phyloP scores from a whole-genome alignment of 1,140 invertebrate genomes.

The Gonioctena quinquepunctata region DNA sequence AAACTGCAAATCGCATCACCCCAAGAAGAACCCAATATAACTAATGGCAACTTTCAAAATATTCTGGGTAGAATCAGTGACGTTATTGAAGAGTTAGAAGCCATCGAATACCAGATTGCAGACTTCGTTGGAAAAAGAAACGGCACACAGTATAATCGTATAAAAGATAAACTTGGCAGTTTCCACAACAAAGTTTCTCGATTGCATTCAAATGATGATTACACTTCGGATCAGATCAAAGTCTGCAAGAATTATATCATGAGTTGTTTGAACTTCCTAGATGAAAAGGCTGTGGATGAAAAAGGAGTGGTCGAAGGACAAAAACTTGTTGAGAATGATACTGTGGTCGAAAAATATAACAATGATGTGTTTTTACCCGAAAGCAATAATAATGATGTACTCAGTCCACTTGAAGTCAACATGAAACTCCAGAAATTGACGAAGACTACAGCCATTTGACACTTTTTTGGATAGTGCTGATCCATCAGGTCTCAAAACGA shows the following conservation, averaged over 20 bases:
- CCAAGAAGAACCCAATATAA: not conserved
- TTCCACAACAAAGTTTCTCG: slow-evolving; percentile 10
- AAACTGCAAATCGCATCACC: slow-evolving; percentile 1
- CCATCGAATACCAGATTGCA: slow-evolving; percentile 35
- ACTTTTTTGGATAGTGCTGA: no score
- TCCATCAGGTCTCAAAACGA: no score
- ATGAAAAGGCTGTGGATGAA: slow-evolving; percentile 29
- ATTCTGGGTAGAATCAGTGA: slow-evolving; percentile 23
- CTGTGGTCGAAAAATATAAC: not conserved
- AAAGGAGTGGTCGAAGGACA: not conserved
- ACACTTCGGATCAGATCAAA: slow-evolving; percentile 25
- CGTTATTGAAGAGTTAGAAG: slow-evolving; percentile 27
- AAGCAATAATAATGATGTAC: slow-evolving; percentile 27
- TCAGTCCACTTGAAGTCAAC: not conserved
- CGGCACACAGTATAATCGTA: slow-evolving; percentile 27
- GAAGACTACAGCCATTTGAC: slow-evolving; percentile 29
- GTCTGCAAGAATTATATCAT: slow-evolving; percentile 33
- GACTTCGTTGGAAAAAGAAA: slow-evolving; percentile 38
- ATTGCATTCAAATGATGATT: slow-evolving; percentile 25
- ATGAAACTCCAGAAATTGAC: slow-evolving; percentile 21
- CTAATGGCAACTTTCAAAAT: slow-evolving; percentile 7
- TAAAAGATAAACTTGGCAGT: slow-evolving; percentile 18
- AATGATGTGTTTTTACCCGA: slow-evolving; percentile 28
- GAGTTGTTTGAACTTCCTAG: slow-evolving; percentile 40
- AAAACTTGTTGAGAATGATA: not conserved